Conservation (phyloP, 2,888 invertebrate species). For the Cantharis rustica region DNA sequence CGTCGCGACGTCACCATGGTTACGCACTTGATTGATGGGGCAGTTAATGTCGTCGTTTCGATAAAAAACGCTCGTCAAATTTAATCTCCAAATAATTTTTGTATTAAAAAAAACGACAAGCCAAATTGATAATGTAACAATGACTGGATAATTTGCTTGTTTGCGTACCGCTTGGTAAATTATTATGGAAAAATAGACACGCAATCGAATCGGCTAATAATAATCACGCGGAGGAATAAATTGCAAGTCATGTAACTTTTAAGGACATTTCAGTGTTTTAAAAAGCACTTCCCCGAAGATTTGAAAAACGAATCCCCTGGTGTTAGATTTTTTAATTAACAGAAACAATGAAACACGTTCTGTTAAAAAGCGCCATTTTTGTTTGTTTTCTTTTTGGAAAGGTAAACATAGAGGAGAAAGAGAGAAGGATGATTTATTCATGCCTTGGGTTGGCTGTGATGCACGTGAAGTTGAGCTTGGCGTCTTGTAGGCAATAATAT, state of each 20-base stretch:
- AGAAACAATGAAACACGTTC: background rate
- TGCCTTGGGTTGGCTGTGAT: background rate
- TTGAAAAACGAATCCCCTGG: background rate
- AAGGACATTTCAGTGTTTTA: background rate
- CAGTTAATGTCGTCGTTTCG: constrained; percentile 22
- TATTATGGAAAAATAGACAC: background rate
- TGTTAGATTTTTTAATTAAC: background rate
- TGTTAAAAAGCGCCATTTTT: background rate
- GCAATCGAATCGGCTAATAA: background rate
- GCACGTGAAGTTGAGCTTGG: background rate
- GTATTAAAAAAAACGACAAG: background rate
- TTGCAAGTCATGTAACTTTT: background rate
- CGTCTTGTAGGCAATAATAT: constrained; percentile 5
- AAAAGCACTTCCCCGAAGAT: background rate
- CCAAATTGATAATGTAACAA: background rate
- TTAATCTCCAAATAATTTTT: constrained; percentile 33
- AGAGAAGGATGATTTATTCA: background rate
- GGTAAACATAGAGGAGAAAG: background rate
- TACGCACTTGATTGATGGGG: constrained; percentile 42
- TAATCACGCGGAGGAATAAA: background rate
- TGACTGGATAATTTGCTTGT: background rate
- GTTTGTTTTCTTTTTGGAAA: background rate
- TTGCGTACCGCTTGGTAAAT: background rate
- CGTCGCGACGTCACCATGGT: constrained; percentile 40
- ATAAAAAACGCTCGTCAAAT: constrained; percentile 49